Conservation (phyloP, 2,888 invertebrate genomes). For the Drosophila maculinotata region DNA sequence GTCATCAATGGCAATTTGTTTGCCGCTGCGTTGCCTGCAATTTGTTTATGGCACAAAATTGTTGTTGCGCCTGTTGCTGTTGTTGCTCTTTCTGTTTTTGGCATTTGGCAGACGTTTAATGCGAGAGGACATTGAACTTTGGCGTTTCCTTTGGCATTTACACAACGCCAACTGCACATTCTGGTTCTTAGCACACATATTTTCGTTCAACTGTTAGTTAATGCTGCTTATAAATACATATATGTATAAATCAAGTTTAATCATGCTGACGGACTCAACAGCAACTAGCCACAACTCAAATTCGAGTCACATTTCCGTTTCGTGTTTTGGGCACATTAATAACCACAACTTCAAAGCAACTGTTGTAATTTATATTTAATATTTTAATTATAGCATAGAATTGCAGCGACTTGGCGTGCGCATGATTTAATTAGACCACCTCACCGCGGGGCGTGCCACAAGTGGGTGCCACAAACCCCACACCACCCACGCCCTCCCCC, state of each 20-base stretch:
- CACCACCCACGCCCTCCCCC: not conserved
- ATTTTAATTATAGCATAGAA: constrained; percentile 69
- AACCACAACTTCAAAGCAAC: constrained; percentile 31
- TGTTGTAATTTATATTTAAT: constrained; percentile 63
- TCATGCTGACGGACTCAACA: constrained; percentile 23
- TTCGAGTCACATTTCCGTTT: constrained; percentile 42
- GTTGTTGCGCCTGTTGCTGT: constrained; percentile 25
- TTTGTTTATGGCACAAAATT: constrained; percentile 71
- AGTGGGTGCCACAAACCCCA: constrained; percentile 34
- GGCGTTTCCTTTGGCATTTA: constrained; percentile 53
- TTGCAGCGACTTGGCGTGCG: constrained; percentile 17
- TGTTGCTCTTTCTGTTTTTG: constrained; percentile 34
- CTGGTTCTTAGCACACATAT: constrained; percentile 44
- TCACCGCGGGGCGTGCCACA: constrained; percentile 41
- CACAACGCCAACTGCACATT: not conserved
- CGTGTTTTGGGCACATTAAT: constrained; percentile 59
- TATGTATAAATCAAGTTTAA: constrained; percentile 27
- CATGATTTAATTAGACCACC: constrained; percentile 57
- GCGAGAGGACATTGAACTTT: constrained; percentile 69
- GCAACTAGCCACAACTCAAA: constrained; percentile 11
- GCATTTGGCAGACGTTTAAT: constrained; percentile 51
- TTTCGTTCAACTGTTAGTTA: not conserved
- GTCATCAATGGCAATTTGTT: constrained; percentile 73
- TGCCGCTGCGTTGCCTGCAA: constrained; percentile 50
- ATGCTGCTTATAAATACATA: constrained; percentile 20